A percentile compares a stretch with the other conserved stretches of the same genome.
phyloP scores from a whole-genome alignment of 2,113 vertebrate species.

The Antechinus flavipes region DNA sequence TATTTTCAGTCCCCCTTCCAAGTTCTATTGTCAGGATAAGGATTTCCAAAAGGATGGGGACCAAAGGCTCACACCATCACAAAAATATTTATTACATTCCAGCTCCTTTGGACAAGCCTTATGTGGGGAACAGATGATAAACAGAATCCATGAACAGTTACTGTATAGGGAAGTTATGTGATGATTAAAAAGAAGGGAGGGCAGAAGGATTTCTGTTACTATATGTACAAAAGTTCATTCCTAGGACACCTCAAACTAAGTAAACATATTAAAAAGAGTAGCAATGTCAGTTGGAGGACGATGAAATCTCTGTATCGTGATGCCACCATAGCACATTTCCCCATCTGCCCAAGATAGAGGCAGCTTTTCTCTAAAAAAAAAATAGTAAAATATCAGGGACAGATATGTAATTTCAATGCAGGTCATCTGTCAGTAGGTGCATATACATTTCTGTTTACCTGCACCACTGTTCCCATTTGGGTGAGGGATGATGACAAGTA shows the following conservation, averaged over 20 bases:
- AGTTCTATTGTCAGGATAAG: not conserved
- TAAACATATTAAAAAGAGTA: not conserved
- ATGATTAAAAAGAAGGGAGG: not conserved
- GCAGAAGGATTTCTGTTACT: not conserved
- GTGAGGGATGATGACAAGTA: not conserved
- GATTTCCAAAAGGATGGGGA: not conserved
- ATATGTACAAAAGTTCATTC: not conserved
- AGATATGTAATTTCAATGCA: not conserved
- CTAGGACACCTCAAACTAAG: not conserved
- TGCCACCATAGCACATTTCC: not conserved
- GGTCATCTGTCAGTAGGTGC: not conserved
- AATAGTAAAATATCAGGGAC: not conserved
- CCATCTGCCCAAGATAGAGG: not conserved
- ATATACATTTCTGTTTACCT: not conserved
- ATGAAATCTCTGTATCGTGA: not conserved
- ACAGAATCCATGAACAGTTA: not conserved
- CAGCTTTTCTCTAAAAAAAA: not conserved
- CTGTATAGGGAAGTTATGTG: not conserved
- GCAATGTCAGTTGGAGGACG: slow-evolving; percentile 27
- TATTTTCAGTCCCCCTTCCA: slow-evolving; percentile 26
- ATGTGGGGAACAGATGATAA: not conserved
- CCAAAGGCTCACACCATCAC: not conserved
- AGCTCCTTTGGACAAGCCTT: not conserved
- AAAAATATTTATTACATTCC: not conserved
- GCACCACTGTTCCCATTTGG: not conserved